Conservation (phyloP, 2,113 vertebrate genomes). For the Rattus norvegicus region GRCr8 NC_086022.1:145617001-145617500, state of each 20-base stretch:
- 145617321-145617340: constrained; percentile 1
- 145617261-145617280: constrained; percentile 56
- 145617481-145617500: constrained; percentile 36
- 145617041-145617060: background rate
- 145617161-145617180: background rate
- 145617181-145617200: constrained; percentile 22
- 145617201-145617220: constrained; percentile 10
- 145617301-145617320: constrained; percentile 46
- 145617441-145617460: constrained; percentile 22
- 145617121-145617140: rapidly evolving
- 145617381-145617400: constrained; percentile 12
- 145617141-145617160: constrained; percentile 7
- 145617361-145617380: constrained; percentile 28
- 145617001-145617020: background rate
- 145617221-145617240: background rate
- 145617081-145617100: background rate
- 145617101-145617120: rapidly evolving
- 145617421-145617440: background rate
- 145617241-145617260: background rate
- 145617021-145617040: background rate
- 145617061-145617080: background rate
- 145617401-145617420: background rate
- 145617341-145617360: background rate
- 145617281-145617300: constrained; percentile 43
- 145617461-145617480: background rate